A percentile compares a stretch with the other conserved stretches of the same genome.
phyloP scores from a whole-genome alignment of 2,113 vertebrate genomes.

The Spheniscus mendiculus region DNA sequence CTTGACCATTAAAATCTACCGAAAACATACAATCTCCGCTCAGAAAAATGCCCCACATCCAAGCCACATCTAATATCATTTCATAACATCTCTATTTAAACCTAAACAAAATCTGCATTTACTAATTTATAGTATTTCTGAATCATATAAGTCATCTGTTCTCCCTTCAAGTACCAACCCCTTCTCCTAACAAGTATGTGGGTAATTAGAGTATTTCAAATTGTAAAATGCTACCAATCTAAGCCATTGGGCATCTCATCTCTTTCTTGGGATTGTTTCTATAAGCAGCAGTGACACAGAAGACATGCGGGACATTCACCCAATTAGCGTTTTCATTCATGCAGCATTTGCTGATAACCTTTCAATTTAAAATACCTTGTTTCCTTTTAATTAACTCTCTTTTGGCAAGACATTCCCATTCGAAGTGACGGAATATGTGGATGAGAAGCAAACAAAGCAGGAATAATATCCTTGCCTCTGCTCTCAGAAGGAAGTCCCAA shows the following conservation, averaged over 20 bases:
- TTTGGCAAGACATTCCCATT: not conserved
- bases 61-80: not conserved
- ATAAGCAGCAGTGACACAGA: not conserved
- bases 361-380: not conserved
- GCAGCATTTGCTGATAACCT: not conserved
- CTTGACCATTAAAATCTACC: not conserved
- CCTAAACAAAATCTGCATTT: not conserved
- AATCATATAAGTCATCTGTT: not conserved
- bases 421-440: rapidly evolving
- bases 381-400: not conserved
- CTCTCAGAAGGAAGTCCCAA: too few species aligned
- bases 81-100: not conserved
- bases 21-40: not conserved
- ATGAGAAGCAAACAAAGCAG: too few species aligned
- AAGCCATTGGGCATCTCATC: not conserved
- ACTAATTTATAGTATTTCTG: not conserved
- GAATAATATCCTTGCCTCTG: too few species aligned
- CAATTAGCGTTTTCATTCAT: not conserved
- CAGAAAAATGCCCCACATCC: not conserved
- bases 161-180: not conserved
- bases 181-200: not conserved
- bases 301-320: not conserved
- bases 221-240: not conserved
- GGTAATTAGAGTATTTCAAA: not conserved
- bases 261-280: not conserved